These are phyloP conservation scores for Sebastes fasciatus DNA, from an alignment of 2,113 vertebrate genomes.

Conservation along the genomic window DNA sequence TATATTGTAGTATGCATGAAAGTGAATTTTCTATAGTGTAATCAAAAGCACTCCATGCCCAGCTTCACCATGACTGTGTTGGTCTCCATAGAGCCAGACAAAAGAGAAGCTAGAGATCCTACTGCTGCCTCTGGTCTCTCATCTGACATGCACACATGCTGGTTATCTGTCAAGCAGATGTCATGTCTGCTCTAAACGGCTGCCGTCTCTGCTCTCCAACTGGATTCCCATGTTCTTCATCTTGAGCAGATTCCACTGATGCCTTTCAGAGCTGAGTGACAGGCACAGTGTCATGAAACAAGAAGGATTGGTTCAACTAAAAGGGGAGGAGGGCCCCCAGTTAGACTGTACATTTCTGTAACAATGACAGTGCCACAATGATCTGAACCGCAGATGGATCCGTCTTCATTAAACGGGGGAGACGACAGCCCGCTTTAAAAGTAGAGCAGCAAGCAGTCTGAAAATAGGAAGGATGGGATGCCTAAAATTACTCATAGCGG, in stretches of 20 bases:
- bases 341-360: slow-evolving; percentile 51
- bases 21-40: background rate
- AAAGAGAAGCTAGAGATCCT: slow-evolving; percentile 53
- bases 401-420: slow-evolving; percentile 60
- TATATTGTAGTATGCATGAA: background rate
- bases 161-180: slow-evolving; percentile 73
- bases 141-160: slow-evolving; percentile 74
- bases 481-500: slow-evolving; percentile 45
- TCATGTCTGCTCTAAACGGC: slow-evolving; percentile 80
- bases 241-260: slow-evolving; percentile 67
- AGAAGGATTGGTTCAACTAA: slow-evolving; percentile 29
- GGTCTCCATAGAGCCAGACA: slow-evolving; percentile 51
- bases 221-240: slow-evolving; percentile 78
- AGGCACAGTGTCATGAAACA: slow-evolving; percentile 62
- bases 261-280: slow-evolving; percentile 72
- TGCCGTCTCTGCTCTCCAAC: slow-evolving; percentile 74
- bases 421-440: slow-evolving; percentile 24
- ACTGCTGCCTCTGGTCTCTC: slow-evolving; percentile 57
- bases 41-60: background rate
- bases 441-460: slow-evolving; percentile 40
- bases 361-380: slow-evolving; percentile 42
- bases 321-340: slow-evolving; percentile 32
- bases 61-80: background rate
- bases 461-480: slow-evolving; percentile 39
- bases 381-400: slow-evolving; percentile 51